Evolutionary conservation across 2,797 vertebrate species (phyloP).

Genomic region (Malacoctenus gilli): DNA sequence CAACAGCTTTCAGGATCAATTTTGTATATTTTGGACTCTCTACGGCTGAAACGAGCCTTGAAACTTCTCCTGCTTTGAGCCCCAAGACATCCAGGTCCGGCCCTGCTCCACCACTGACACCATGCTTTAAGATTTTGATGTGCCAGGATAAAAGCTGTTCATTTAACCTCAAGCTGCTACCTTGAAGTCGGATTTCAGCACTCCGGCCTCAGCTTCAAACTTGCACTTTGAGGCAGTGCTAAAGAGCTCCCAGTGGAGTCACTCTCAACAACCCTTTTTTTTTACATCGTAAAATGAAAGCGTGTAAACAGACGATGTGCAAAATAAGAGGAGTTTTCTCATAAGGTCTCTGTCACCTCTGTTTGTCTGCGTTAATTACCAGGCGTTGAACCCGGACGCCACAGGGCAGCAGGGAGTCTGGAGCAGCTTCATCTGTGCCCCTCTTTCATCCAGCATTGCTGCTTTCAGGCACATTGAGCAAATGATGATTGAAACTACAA

Average conservation of each 20-base stretch:
- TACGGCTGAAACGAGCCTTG: too few relatives aligned
- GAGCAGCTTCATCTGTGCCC: background rate
- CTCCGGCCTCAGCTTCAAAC: too few relatives aligned
- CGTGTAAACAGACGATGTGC: background rate
- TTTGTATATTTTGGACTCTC: too few relatives aligned
- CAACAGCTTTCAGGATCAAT: too few relatives aligned
- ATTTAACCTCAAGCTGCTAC: too few relatives aligned
- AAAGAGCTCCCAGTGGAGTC: background rate
- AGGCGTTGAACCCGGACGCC: background rate
- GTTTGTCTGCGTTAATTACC: background rate
- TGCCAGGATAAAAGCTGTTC: too few relatives aligned
- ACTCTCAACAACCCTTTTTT: background rate
- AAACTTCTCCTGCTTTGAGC: too few relatives aligned
- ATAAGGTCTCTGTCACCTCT: background rate
- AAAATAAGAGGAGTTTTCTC: background rate
- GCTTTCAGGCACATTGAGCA: background rate
- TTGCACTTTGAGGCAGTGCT: background rate
- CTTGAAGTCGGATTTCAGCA: too few relatives aligned
- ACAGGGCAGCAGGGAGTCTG: background rate
- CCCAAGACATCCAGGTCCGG: too few relatives aligned
- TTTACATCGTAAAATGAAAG: background rate
- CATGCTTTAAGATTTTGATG: too few relatives aligned
- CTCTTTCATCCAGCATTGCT: background rate
- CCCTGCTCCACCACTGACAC: too few relatives aligned
- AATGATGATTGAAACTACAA: too few relatives aligned